These are phyloP conservation scores for Ophion ventricosus DNA, from an alignment of 2,888 invertebrate genomes.

Conservation along the genomic window DNA sequence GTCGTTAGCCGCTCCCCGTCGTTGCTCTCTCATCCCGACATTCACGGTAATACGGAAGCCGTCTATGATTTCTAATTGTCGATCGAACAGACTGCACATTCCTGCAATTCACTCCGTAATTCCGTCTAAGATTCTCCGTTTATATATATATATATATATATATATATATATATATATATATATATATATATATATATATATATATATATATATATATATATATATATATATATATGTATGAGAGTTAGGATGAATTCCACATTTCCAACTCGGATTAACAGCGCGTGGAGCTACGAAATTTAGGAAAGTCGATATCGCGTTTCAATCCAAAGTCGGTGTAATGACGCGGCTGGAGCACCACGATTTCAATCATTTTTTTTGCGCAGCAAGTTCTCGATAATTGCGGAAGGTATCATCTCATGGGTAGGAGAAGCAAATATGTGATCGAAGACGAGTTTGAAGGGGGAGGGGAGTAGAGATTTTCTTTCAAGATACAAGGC, in stretches of 20 bases:
- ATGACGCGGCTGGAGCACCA: constrained; percentile 27
- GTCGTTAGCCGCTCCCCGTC: constrained; percentile 38
- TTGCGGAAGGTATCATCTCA: constrained; percentile 18
- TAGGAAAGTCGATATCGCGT: constrained; percentile 45
- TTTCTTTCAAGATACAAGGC: background rate
- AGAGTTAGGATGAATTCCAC: constrained; percentile 26
- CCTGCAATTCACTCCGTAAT: constrained; percentile 49
- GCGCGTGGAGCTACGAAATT: constrained; percentile 23
- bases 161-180: background rate
- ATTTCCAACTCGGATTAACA: constrained; percentile 11
- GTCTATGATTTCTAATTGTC: constrained; percentile 54
- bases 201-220: no score
- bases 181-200: background rate
- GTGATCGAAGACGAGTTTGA: background rate
- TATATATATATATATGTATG: background rate
- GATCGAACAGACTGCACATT: constrained; percentile 53
- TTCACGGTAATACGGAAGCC: constrained; percentile 18
- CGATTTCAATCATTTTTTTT: constrained; percentile 19
- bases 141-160: background rate
- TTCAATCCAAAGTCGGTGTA: constrained; percentile 32
- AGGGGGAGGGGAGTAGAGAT: background rate
- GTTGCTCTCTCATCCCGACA: constrained; percentile 25
- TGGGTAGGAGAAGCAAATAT: background rate
- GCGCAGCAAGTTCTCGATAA: constrained; percentile 32
- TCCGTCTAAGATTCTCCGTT: constrained; percentile 25